Conservation (phyloP, 92 coral and sea anemone genomes). For the Heteractis magnifica region DNA sequence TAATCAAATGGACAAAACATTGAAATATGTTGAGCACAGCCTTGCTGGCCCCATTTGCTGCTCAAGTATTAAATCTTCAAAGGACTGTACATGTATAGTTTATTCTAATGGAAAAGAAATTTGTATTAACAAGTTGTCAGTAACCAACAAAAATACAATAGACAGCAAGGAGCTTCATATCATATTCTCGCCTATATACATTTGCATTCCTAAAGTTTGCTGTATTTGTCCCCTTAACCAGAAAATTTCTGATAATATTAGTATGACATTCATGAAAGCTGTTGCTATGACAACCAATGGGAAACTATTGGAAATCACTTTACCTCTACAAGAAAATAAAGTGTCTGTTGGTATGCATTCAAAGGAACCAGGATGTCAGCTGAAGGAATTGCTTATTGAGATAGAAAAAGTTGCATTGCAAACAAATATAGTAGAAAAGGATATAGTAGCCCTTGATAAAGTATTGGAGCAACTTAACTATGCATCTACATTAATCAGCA, state of each 20-base stretch:
- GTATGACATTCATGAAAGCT: not conserved
- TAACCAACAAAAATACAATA: not conserved
- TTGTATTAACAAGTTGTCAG: not conserved
- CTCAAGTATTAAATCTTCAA: not conserved
- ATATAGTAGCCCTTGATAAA: conserved; percentile 12
- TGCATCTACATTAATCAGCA: conserved; percentile 1
- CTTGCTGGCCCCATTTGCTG: conserved; percentile 18
- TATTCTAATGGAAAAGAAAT: conserved; percentile 22
- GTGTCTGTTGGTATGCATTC: not conserved
- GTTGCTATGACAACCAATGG: conserved; percentile 15
- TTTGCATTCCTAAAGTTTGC: not conserved
- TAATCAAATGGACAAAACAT: not conserved
- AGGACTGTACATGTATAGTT: not conserved
- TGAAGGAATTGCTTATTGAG: conserved; percentile 5
- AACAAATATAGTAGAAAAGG: conserved; percentile 5
- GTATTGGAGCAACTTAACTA: conserved; percentile 18
- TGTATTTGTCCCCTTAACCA: not conserved
- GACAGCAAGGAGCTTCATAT: not conserved
- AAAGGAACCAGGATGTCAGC: conserved; percentile 5
- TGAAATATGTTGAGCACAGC: not conserved
- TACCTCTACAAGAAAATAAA: not conserved
- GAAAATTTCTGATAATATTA: not conserved
- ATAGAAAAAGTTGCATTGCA: conserved; percentile 22
- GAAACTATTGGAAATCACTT: not conserved
- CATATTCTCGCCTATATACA: not conserved